phyloP scores from a whole-genome alignment of 2,888 invertebrate species.

The Tipula vernalis region DNA sequence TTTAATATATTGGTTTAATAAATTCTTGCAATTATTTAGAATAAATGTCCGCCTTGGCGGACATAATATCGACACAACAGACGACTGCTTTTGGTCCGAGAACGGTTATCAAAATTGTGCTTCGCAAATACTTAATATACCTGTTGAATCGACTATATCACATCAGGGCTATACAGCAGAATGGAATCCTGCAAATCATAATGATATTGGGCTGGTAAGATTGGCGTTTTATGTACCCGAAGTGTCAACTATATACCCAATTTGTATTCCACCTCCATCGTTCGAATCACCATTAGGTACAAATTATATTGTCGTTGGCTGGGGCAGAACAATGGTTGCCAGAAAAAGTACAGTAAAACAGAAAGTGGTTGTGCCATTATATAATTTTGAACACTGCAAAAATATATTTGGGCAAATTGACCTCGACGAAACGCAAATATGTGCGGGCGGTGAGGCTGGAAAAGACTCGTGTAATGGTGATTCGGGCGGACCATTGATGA shows the following conservation, averaged over 20 bases:
- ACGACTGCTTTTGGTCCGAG: conserved; percentile 47
- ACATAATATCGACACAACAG: conserved; percentile 45
- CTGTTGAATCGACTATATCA: conserved; percentile 45
- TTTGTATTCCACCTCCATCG: conserved; percentile 38
- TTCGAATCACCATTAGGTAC: conserved; percentile 33
- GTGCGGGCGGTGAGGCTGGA: conserved; percentile 53
- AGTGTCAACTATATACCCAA: conserved; percentile 45
- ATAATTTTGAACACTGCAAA: conserved; percentile 38
- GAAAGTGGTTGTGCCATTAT: conserved; percentile 39
- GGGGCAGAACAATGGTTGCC: conserved; percentile 45
- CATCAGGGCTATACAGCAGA: conserved; percentile 46
- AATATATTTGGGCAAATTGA: conserved; percentile 25
- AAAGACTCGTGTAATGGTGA: conserved; percentile 65
- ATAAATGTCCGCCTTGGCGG: conserved; percentile 49
- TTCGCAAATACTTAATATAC: conserved; percentile 47
- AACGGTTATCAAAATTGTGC: conserved; percentile 42
- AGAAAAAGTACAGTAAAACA: conserved; percentile 43
- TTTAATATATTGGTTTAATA: neutral
- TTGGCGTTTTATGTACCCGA: conserved; percentile 27
- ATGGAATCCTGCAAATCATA: conserved; percentile 23
- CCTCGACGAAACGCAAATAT: conserved; percentile 40
- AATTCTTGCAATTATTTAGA: conserved; percentile 19
- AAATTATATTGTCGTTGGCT: conserved; percentile 45
- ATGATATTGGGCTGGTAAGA: conserved; percentile 44
- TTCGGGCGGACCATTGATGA: conserved; percentile 67